These are phyloP conservation scores for Cnemophilus loriae DNA, from an alignment of 2,113 vertebrate genomes.

Conservation along the genomic window DNA sequence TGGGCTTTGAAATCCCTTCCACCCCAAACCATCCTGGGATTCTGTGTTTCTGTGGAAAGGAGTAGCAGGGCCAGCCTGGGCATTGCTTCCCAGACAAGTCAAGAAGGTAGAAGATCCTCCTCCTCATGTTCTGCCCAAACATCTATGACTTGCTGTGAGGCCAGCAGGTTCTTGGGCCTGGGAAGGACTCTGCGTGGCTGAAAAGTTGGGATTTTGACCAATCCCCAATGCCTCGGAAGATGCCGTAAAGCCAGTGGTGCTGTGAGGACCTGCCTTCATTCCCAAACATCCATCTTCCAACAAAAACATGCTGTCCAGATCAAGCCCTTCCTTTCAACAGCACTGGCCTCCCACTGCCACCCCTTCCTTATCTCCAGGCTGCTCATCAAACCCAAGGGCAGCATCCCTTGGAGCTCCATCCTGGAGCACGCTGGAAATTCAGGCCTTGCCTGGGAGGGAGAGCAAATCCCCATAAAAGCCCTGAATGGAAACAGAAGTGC, in stretches of 20 bases:
- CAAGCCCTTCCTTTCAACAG: not conserved
- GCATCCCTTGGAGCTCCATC: not conserved
- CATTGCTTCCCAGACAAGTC: not conserved
- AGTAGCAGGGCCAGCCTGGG: not conserved
- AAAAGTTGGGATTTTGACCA: not conserved
- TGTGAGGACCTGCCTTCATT: not conserved
- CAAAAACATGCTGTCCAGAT: not conserved
- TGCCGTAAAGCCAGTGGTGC: not conserved
- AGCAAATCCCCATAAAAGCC: conserved; percentile 9
- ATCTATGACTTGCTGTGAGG: not conserved
- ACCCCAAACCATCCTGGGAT: not conserved
- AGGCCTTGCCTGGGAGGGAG: not conserved
- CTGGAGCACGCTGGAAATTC: not conserved
- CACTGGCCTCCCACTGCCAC: fast-evolving
- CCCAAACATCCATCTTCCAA: not conserved
- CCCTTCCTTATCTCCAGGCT: not conserved
- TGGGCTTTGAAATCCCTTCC: not conserved
- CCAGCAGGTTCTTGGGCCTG: too few relatives aligned
- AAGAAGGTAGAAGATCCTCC: not conserved
- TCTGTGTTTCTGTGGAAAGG: not conserved
- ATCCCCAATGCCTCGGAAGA: not conserved
- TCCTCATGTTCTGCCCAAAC: fast-evolving
- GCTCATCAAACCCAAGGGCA: not conserved
- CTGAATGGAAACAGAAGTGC: conserved; percentile 43
- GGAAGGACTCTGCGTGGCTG: not conserved